These are phyloP conservation scores for Anhinga rufa DNA, from an alignment of 2,113 vertebrate species.

Conservation along the genomic window DNA sequence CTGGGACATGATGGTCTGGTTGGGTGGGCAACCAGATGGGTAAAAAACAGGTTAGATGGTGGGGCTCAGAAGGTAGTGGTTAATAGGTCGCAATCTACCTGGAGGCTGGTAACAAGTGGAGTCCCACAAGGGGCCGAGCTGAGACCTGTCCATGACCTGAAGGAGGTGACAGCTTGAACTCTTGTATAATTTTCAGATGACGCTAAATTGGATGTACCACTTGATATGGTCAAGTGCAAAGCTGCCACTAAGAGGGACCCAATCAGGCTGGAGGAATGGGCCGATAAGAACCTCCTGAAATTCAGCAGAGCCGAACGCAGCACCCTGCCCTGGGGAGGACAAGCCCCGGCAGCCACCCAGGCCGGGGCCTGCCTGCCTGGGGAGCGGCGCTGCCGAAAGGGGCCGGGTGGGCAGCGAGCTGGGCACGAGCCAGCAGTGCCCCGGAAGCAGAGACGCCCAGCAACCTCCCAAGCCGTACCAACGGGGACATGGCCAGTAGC, in stretches of 20 bases:
- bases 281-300: background rate
- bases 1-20: background rate
- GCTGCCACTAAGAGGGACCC: background rate
- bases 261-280: background rate
- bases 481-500: fast-evolving
- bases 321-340: background rate
- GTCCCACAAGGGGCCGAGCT: background rate
- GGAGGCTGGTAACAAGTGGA: background rate
- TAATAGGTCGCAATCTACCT: background rate
- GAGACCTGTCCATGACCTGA: background rate
- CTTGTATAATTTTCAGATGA: background rate
- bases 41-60: background rate
- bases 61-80: background rate
- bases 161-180: background rate
- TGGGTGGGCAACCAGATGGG: background rate
- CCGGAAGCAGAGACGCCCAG: fast-evolving
- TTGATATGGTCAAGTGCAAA: background rate
- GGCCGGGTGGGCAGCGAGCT: background rate
- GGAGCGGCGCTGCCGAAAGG: background rate
- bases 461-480: fast-evolving
- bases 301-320: background rate
- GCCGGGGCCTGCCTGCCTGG: background rate
- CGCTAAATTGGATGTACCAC: background rate
- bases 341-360: fast-evolving
- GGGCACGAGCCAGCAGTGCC: background rate